phyloP scores from a whole-genome alignment of 2,113 vertebrate genomes.

The Orthonyx spaldingii region DNA sequence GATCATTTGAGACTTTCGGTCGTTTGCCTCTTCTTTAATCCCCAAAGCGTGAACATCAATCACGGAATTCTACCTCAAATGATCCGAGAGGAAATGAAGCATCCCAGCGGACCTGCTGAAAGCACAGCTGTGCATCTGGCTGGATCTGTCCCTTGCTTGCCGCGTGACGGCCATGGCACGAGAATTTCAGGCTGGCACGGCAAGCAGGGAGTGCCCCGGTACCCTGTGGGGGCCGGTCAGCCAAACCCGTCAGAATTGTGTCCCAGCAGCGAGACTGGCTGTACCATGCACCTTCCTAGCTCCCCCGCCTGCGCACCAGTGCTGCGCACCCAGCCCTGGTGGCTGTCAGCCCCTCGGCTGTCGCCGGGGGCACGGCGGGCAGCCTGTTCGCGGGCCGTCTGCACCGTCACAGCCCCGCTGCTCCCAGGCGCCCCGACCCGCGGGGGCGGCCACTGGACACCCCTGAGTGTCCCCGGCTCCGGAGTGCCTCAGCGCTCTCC shows the following conservation, averaged over 20 bases:
- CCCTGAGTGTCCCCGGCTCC: fast-evolving
- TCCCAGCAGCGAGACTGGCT: background rate
- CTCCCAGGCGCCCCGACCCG: background rate
- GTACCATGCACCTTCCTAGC: fast-evolving
- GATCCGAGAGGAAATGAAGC: slow-evolving; percentile 13
- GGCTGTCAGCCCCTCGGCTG: background rate
- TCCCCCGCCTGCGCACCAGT: too few relatives aligned
- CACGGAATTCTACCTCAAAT: slow-evolving; percentile 11
- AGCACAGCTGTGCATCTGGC: background rate
- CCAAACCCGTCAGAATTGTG: background rate
- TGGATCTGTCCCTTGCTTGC: background rate
- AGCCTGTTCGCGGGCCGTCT: fast-evolving
- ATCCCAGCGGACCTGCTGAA: slow-evolving; percentile 9
- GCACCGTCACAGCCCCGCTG: background rate
- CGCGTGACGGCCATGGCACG: background rate
- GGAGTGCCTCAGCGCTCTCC: background rate
- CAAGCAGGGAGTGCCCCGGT: background rate
- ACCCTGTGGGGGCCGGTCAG: too few relatives aligned
- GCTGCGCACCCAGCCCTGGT: too few relatives aligned
- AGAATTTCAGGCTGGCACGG: background rate
- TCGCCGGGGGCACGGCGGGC: too few relatives aligned
- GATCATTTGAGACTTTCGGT: background rate
- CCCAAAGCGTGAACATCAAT: background rate
- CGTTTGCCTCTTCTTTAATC: slow-evolving; percentile 31
- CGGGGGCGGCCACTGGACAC: background rate